Conservation (phyloP, 2,888 invertebrate species). For the Calephelis perditalis region DNA sequence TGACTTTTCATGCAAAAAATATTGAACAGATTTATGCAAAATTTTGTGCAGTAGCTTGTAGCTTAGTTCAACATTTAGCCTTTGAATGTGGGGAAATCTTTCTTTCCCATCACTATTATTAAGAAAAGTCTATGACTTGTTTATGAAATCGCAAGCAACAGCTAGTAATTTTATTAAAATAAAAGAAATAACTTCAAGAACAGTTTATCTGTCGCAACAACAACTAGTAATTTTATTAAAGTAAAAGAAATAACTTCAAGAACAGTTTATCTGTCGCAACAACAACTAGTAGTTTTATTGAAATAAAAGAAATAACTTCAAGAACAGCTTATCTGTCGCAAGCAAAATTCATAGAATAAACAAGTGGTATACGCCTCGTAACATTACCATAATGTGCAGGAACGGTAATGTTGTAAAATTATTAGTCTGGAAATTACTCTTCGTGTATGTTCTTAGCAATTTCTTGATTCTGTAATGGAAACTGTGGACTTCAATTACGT, state of each 20-base stretch:
- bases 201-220: not conserved
- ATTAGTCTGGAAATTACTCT: not conserved
- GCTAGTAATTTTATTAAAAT: not conserved
- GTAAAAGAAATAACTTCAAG: not conserved
- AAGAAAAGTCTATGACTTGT: too few relatives aligned
- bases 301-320: not conserved
- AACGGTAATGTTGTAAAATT: slow-evolving; percentile 2
- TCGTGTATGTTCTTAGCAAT: slow-evolving; percentile 2
- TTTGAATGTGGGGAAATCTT: too few relatives aligned
- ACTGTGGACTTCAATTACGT: too few relatives aligned
- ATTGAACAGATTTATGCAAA: too few relatives aligned
- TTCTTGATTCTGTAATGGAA: not conserved
- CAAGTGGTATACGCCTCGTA: slow-evolving; percentile 1
- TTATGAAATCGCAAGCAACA: not conserved
- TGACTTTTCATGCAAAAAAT: too few relatives aligned
- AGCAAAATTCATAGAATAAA: not conserved
- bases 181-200: not conserved
- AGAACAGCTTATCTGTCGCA: not conserved
- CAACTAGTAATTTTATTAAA: not conserved
- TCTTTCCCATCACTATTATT: too few relatives aligned
- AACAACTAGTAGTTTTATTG: not conserved
- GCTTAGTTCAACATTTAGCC: too few relatives aligned
- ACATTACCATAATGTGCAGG: not conserved
- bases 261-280: not conserved
- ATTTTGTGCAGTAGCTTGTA: too few relatives aligned